These are phyloP conservation scores for Astyanax mexicanus DNA, from an alignment of 2,797 vertebrate genomes.

Conservation along the genomic window DNA sequence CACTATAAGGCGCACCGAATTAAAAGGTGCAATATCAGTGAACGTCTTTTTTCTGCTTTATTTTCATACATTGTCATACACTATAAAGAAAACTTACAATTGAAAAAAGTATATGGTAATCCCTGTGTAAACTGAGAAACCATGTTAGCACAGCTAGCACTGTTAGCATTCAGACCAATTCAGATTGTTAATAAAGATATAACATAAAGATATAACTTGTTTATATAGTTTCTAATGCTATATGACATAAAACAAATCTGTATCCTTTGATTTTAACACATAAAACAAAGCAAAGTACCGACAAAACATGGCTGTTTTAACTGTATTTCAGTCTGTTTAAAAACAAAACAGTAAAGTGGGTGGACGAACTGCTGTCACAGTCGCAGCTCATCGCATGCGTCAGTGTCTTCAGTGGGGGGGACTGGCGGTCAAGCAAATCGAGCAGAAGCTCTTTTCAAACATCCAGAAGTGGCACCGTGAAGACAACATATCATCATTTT, in stretches of 20 bases:
- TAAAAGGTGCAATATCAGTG: no score
- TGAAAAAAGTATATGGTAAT: no score
- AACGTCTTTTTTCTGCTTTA: no score
- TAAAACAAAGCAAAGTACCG: neutral
- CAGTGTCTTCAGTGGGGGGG: neutral
- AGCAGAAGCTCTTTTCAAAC: constrained; percentile 54
- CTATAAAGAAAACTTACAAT: no score
- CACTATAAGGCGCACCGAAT: no score
- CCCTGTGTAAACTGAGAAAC: no score
- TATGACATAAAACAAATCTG: no score
- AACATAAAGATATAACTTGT: no score
- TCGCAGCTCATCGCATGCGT: neutral
- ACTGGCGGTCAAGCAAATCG: constrained; percentile 42
- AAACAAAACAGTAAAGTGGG: neutral
- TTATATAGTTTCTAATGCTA: neutral
- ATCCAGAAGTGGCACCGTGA: constrained; percentile 28
- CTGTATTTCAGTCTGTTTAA: neutral
- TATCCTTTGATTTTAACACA: neutral
- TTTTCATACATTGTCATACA: no score
- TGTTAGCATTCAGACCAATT: no score
- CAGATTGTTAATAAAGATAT: no score
- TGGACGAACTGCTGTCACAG: constrained; percentile 2
- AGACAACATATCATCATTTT: constrained; percentile 66
- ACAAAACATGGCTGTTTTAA: neutral
- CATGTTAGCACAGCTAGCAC: no score